Percentiles rank a stretch among this genome's conserved stretches.
These are phyloP conservation scores for Chaunax sp. DNA, from an alignment of 2,797 vertebrate species.

Conservation along the genomic window DNA sequence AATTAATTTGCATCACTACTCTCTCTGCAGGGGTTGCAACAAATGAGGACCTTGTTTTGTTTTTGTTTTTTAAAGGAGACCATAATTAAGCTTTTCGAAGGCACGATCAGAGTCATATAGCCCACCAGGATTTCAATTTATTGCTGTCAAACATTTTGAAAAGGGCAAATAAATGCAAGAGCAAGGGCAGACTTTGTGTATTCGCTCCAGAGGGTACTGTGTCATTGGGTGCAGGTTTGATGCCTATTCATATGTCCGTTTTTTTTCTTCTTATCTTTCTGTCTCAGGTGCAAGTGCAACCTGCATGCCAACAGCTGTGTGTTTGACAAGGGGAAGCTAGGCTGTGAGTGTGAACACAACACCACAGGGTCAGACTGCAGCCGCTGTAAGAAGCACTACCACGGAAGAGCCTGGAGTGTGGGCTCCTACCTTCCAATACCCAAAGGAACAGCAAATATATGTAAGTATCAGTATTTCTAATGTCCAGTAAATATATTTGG, in stretches of 20 bases:
- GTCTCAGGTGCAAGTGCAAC: conserved; percentile 97
- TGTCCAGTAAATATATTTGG: not conserved
- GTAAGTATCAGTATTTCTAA: conserved; percentile 84
- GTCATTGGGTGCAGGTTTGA: conserved; percentile 51
- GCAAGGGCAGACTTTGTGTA: conserved; percentile 41
- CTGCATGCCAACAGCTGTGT: conserved; percentile 97
- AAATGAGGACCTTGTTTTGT: conserved; percentile 73
- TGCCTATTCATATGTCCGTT: conserved; percentile 61
- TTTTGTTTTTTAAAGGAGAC: conserved; percentile 57
- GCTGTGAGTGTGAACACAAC: conserved; percentile 99
- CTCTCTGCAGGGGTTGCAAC: conserved; percentile 69
- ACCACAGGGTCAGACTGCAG: conserved; percentile 98
- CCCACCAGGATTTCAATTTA: conserved; percentile 72
- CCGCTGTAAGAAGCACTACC: conserved; percentile 98
- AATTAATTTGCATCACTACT: conserved; percentile 68
- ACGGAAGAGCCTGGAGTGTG: conserved; percentile 94
- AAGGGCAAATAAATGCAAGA: conserved; percentile 46
- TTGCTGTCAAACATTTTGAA: conserved; percentile 59
- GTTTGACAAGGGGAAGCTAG: conserved; percentile 95
- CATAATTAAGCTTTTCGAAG: conserved; percentile 75
- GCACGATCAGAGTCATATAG: conserved; percentile 63
- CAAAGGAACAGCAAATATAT: conserved; percentile 99
- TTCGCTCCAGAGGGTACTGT: conserved; percentile 47
- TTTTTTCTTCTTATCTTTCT: conserved; percentile 64
- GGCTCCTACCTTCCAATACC: conserved; percentile 98